Conservation (phyloP, 1,140 invertebrate species). For the Drosophila bifasciata region DNA sequence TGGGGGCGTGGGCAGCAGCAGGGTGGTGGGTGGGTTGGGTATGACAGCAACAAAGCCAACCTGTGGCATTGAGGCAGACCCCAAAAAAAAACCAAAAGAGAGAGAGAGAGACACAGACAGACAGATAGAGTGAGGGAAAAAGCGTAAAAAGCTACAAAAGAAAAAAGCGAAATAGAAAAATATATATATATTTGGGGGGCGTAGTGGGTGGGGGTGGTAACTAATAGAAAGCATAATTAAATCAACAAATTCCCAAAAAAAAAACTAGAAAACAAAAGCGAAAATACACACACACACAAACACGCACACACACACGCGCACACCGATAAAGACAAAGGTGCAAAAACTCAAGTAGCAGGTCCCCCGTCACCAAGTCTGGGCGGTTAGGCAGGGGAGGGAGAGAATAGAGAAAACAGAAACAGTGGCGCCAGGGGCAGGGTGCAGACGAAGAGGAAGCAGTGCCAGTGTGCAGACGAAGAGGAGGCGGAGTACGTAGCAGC, state of each 20-base stretch:
- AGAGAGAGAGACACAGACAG: neutral
- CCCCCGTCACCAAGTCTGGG: neutral
- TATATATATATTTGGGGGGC: slow-evolving; percentile 17
- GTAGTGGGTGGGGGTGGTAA: slow-evolving; percentile 4
- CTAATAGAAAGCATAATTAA: slow-evolving; percentile 38
- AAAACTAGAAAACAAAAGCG: slow-evolving; percentile 37
- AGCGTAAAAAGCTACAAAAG: neutral
- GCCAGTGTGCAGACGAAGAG: neutral
- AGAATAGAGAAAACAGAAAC: neutral
- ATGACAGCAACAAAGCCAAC: slow-evolving; percentile 41
- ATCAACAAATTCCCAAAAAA: slow-evolving; percentile 51
- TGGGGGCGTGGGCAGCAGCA: no score
- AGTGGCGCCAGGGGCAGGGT: no score
- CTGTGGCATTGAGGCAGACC: slow-evolving; percentile 39
- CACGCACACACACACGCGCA: no score
- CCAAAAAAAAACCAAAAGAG: neutral
- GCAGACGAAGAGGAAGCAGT: neutral
- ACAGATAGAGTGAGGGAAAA: neutral
- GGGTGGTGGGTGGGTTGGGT: no score
- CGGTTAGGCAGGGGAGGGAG: slow-evolving; percentile 12
- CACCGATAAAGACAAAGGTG: slow-evolving; percentile 1
- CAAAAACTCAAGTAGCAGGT: slow-evolving; percentile 41
- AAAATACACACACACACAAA: neutral
- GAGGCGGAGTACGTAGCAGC: slow-evolving; percentile 10
- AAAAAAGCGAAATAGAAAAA: slow-evolving; percentile 30